These are phyloP conservation scores for Autographa gamma DNA, from an alignment of 2,888 invertebrate genomes.

Conservation along the genomic window DNA sequence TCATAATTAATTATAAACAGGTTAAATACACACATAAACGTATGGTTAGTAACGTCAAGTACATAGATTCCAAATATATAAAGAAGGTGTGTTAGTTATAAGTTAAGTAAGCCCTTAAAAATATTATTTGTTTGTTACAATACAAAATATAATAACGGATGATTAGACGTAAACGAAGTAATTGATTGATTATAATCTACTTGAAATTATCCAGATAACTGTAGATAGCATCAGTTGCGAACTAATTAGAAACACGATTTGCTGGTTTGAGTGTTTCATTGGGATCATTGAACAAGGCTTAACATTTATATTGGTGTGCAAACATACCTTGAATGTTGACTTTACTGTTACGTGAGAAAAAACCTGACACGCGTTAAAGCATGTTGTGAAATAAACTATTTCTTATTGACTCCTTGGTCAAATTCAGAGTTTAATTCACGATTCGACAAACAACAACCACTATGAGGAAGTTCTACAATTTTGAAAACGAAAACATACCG, in stretches of 20 bases:
- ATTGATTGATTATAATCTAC: background rate
- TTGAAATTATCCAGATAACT: background rate
- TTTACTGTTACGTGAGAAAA: background rate
- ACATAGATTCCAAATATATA: slow-evolving; percentile 19
- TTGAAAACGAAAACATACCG: too few species aligned
- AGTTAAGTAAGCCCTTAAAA: too few species aligned
- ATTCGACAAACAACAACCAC: too few species aligned
- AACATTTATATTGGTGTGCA: background rate
- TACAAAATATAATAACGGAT: too few species aligned
- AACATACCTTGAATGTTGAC: background rate
- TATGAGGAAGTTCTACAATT: too few species aligned
- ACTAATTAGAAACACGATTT: background rate
- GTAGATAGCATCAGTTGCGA: background rate
- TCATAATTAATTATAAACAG: background rate
- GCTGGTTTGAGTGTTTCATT: background rate
- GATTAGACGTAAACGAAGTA: background rate
- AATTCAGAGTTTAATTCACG: too few species aligned
- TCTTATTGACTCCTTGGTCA: background rate
- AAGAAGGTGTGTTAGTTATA: too few species aligned
- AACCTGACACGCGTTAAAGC: background rate
- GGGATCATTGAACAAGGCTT: background rate
- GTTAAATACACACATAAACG: slow-evolving; percentile 11
- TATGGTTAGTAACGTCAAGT: slow-evolving; percentile 16
- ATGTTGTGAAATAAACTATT: background rate
- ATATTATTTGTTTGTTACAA: too few species aligned